phyloP scores from a whole-genome alignment of 2,113 vertebrate species.

The Ahaetulla prasina region DNA sequence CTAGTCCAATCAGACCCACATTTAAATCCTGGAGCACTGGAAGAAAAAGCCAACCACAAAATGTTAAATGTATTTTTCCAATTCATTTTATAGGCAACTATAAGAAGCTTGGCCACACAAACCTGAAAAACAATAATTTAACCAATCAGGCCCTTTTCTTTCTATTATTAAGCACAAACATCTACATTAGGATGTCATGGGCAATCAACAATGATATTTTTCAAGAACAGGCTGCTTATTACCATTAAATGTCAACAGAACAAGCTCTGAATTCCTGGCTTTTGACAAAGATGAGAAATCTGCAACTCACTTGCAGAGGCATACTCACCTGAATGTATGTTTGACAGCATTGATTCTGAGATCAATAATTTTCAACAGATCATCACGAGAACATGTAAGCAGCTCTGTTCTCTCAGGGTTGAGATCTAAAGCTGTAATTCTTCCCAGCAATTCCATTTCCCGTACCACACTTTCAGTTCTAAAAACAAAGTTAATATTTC shows the following conservation, averaged over 20 bases:
- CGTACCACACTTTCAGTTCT: constrained; percentile 88
- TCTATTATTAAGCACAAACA: not conserved
- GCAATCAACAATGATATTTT: not conserved
- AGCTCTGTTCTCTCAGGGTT: constrained; percentile 92
- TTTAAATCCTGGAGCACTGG: constrained; percentile 91
- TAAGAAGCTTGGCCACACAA: not conserved
- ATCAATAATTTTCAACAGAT: constrained; percentile 90
- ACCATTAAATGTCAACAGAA: not conserved
- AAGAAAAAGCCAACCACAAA: constrained; percentile 20
- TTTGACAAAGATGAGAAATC: not conserved
- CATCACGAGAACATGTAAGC: constrained; percentile 91
- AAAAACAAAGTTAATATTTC: not conserved
- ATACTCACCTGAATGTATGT: constrained; percentile 85
- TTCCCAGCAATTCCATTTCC: constrained; percentile 88
- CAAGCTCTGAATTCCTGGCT: not conserved
- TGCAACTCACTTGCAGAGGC: not conserved
- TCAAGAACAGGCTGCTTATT: not conserved
- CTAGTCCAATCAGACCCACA: constrained; percentile 97
- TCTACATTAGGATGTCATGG: not conserved
- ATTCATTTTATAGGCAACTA: not conserved
- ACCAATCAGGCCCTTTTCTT: not conserved
- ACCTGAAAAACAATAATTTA: not conserved
- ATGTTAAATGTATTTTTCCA: not conserved
- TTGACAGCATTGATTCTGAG: constrained; percentile 76
- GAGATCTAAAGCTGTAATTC: constrained; percentile 90